A percentile compares a stretch with the other conserved stretches of the same genome.
phyloP scores from a whole-genome alignment of 2,113 vertebrate genomes.

The Nycticebus coucang region DNA sequence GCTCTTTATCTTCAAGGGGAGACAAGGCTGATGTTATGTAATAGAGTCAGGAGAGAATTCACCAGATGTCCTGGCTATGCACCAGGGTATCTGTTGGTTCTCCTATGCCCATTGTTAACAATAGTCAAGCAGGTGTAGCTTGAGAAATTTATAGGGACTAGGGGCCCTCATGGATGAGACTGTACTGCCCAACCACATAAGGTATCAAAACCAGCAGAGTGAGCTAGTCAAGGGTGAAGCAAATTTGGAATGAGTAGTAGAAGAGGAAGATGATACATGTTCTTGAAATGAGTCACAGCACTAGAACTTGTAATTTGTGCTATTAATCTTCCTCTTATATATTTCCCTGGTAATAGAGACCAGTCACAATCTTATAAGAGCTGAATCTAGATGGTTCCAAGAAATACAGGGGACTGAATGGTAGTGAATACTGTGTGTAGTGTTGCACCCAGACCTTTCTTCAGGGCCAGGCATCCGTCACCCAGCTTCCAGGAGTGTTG shows the following conservation, averaged over 20 bases:
- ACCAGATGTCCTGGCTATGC: neutral
- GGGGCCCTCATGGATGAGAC: neutral
- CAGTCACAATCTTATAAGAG: neutral
- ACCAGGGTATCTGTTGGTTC: neutral
- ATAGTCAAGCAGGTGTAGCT: neutral
- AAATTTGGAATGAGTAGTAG: neutral
- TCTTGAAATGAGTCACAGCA: neutral
- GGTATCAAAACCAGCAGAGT: neutral
- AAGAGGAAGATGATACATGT: neutral
- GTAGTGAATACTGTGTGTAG: neutral
- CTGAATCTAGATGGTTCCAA: neutral
- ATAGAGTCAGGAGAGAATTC: neutral
- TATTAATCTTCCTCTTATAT: neutral
- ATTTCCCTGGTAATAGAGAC: neutral
- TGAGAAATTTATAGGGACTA: neutral
- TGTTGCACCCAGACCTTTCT: neutral
- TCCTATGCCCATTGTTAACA: neutral
- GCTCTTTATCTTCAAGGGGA: neutral
- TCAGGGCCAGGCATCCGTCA: neutral
- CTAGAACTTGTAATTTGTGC: neutral
- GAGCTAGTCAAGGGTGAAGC: neutral
- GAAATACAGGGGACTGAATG: neutral
- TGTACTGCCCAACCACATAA: neutral
- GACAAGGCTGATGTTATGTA: neutral
- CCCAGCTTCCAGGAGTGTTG: neutral